Conservation (phyloP, 2,113 vertebrate species). For the Himantopus leucocephalus region DNA sequence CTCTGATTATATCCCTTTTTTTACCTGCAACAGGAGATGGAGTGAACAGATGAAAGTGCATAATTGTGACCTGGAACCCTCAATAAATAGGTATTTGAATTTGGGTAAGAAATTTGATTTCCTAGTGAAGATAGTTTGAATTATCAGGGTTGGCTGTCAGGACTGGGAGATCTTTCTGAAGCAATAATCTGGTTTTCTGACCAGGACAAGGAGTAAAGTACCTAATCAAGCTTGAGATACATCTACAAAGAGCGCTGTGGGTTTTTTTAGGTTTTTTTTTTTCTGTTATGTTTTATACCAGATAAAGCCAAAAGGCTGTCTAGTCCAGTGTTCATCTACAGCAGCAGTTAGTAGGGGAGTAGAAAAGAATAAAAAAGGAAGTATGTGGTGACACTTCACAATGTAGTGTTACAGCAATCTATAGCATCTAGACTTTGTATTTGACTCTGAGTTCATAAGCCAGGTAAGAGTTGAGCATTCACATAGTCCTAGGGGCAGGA, state of each 20-base stretch:
- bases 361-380: neutral
- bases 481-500: neutral
- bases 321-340: neutral
- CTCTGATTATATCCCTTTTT: neutral
- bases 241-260: neutral
- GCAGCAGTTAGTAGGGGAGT: neutral
- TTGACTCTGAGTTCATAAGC: neutral
- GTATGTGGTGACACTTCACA: neutral
- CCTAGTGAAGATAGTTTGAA: neutral
- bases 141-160: neutral
- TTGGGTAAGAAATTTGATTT: neutral
- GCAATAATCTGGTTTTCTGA: neutral
- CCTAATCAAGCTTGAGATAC: neutral
- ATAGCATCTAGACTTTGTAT: rapidly evolving
- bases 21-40: neutral
- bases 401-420: rapidly evolving
- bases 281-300: neutral
- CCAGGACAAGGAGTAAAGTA: neutral
- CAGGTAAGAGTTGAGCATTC: neutral
- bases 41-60: neutral
- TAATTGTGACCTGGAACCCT: neutral
- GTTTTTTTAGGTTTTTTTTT: neutral
- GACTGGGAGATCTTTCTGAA: neutral
- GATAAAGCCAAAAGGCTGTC: neutral
- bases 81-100: neutral